A percentile compares a stretch with the other conserved stretches of the same genome.
Evolutionary conservation across 2,797 vertebrate species (phyloP).

Genomic region (Apodemus agrarius): DNA sequence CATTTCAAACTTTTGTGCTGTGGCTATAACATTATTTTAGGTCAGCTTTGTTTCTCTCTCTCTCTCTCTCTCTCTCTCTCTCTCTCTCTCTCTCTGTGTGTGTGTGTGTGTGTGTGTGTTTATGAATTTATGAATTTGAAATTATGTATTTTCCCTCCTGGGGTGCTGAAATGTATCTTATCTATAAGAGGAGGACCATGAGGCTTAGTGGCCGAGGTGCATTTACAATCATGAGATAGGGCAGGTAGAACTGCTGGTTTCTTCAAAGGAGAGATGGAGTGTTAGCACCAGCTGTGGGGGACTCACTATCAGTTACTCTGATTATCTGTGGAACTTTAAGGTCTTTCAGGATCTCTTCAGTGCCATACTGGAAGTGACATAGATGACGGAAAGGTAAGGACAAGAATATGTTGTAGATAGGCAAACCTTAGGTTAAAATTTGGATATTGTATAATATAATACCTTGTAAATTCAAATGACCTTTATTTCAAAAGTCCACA

Average conservation of each 20-base stretch:
- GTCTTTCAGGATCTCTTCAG: neutral
- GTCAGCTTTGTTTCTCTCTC: neutral
- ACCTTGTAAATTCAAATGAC: neutral
- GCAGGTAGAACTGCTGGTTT: neutral
- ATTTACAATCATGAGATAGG: neutral
- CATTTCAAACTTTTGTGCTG: neutral
- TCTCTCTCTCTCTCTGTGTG: too few species aligned
- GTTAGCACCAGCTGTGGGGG: neutral
- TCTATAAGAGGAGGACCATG: neutral
- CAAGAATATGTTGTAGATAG: neutral
- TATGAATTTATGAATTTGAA: constrained; percentile 37
- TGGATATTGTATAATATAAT: neutral
- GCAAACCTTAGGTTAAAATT: constrained; percentile 27
- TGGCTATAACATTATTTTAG: neutral
- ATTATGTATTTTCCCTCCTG: neutral
- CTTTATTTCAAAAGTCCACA: constrained; percentile 23
- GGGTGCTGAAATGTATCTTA: neutral
- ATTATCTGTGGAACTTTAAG: neutral
- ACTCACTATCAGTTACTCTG: neutral
- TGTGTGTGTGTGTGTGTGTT: too few species aligned
- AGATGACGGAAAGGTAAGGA: neutral
- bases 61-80: neutral
- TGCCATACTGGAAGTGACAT: neutral
- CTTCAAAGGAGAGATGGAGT: neutral
- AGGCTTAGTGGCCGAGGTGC: neutral